These are phyloP conservation scores for Drosophila pseudotalamancana DNA, from an alignment of 2,888 invertebrate species.

Conservation along the genomic window DNA sequence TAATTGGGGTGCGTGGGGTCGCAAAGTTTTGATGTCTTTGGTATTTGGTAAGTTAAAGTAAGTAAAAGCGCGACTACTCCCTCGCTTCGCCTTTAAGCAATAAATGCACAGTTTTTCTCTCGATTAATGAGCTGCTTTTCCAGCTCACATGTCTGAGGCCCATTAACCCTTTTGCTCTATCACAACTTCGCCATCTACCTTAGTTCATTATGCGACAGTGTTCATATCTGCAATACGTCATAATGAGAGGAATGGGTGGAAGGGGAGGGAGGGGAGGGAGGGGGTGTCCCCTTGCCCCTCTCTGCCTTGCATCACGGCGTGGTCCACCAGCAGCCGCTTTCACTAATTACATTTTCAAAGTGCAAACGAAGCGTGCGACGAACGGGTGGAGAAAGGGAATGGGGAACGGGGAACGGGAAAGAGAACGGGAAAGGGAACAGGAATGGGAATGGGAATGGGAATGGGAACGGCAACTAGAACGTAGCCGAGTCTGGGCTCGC, in stretches of 20 bases:
- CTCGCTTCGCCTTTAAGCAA: constrained; percentile 13
- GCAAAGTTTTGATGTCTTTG: constrained; percentile 47
- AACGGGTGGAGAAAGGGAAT: neutral
- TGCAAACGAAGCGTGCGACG: constrained; percentile 78
- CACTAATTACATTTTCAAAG: constrained; percentile 80
- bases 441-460: neutral
- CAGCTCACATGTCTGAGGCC: constrained; percentile 61
- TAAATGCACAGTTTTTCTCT: constrained; percentile 7
- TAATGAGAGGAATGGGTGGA: no score
- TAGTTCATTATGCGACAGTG: constrained; percentile 75
- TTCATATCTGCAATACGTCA: constrained; percentile 61
- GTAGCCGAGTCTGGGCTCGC: constrained; percentile 40
- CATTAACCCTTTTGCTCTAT: constrained; percentile 72
- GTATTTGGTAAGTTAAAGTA: constrained; percentile 47
- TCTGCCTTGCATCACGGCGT: constrained; percentile 12
- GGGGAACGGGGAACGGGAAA: no score
- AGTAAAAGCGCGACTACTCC: constrained; percentile 9
- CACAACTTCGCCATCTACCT: constrained; percentile 55
- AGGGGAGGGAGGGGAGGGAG: no score
- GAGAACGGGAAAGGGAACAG: neutral
- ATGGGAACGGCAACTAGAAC: constrained; percentile 28
- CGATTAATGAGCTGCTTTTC: constrained; percentile 46
- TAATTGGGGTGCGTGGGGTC: constrained; percentile 51
- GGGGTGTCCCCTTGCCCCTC: no score
- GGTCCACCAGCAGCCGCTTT: constrained; percentile 56